Conservation (phyloP, 1,140 invertebrate genomes). For the Drosophila azteca region DNA sequence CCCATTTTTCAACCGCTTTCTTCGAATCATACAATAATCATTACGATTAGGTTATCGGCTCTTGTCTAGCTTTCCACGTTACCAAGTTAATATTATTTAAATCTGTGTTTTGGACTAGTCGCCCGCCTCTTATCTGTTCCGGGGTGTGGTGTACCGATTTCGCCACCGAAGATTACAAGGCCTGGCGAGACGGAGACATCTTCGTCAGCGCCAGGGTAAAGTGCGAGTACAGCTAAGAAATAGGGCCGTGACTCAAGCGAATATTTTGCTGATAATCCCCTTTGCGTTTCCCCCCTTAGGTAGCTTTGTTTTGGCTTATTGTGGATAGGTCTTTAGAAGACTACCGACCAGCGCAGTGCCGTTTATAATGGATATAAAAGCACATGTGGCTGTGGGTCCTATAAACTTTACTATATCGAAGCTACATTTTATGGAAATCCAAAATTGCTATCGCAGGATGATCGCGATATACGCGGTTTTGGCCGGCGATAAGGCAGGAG, state of each 20-base stretch:
- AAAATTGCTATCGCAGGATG: constrained; percentile 39
- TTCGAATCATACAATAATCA: neutral
- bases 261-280: constrained; percentile 26
- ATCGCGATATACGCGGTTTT: constrained; percentile 28
- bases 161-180: constrained; percentile 17
- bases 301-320: constrained; percentile 20
- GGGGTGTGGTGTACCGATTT: neutral
- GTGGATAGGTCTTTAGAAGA: constrained; percentile 32
- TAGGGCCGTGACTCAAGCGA: constrained; percentile 25
- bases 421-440: constrained; percentile 50
- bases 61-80: neutral
- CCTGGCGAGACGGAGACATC: constrained; percentile 28
- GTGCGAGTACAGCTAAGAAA: constrained; percentile 17
- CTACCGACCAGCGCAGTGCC: constrained; percentile 20
- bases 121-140: constrained; percentile 22
- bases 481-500: constrained; percentile 26
- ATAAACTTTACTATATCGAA: constrained; percentile 45
- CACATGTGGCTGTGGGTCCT: neutral
- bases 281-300: neutral
- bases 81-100: constrained; percentile 26
- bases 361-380: constrained; percentile 58
- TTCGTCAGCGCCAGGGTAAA: constrained; percentile 17
- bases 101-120: neutral
- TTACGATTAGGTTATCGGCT: neutral
- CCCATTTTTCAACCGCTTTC: constrained; percentile 5